Evolutionary conservation across 2,797 vertebrate genomes (phyloP), one percentile per base, ranked within the genome.

Genomic region (Crocidura indochinensis): DNA sequence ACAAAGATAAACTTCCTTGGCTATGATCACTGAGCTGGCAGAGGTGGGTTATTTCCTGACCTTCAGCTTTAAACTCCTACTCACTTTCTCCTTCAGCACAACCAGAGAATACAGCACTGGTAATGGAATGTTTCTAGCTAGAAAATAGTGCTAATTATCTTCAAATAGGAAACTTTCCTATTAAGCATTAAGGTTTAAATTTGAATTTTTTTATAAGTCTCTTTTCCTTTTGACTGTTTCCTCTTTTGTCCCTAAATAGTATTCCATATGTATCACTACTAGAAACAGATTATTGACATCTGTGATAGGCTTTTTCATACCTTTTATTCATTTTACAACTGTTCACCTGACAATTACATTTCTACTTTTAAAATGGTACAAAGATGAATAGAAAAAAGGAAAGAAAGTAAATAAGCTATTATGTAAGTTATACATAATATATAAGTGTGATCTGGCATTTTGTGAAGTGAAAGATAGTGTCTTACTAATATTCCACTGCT

Each of bases 291-390:
- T 27, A 49, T 68, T 51, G n/a, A 56, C 83, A 49, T 71, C 73
- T 53, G 4, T 26, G 8, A 69, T 75, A 29, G 0, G 38, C n/a
- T 82, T 90, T 74, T 77, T 53, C 27, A 20, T 76, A 46, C 38
- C 64, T 89, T 71, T 27, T 46, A 10, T 27, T 84, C 17, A 73
- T 94, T 86, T 81, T 79, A 72, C 49, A 85, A 19, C 79, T 90
- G 12, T 73, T 65, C 38, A 26, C 44, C 47, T 44, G 56, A 65
- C 90, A 88, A 44, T 80, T 72, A 60, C 20, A 69, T 81, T 81
- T 90, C 64, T 56, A 47, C 44, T 86, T 87, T 84, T 26, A 26
- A 87, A 76, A 76, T 53, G 44, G 90, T 75, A n/a, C 53, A 84
- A 51, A 53, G 60, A 88, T 76, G 17, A 49, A 26, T 17, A 68